Base-by-base conservation (phyloP, 2,797 vertebrate genomes). In the Centroberyx gerrardi region DNA sequence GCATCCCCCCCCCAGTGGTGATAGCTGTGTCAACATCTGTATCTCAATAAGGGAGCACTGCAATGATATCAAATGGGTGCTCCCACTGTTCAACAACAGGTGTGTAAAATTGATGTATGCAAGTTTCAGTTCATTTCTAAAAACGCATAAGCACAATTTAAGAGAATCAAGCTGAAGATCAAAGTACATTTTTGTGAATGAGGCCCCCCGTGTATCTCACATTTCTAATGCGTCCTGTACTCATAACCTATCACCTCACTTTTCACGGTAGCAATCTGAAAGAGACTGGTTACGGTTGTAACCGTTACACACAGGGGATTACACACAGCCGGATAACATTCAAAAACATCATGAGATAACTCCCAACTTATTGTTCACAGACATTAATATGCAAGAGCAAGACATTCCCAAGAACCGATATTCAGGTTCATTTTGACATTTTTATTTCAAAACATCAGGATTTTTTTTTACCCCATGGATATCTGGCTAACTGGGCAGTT, bases 101-200 rank as follows among this genome's bases (percentile, higher is more conserved):
- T 31, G 66, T 44, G 3, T 68, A 72, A 68, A 76, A 76, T 7
- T 48, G 46, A n/a, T 48, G 15, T 15, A 8, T 48, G 14, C 17
- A 82, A 74, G 6, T 0, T 68, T 2, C 46, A 36, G 27, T 31
- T 7, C 22, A 31, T 56, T 56, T 42, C 15, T 66, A 62, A 71
- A 82, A 63, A 59, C 5, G 14, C 46, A 36, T 8, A 31, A 12
- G 18, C 46, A 53, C 53, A 55, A n/a, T 22, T 53, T 53, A 9
- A 27, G 27, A 53, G 40, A 42, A 10, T 31, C 18, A 63, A 67
- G 29, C 29, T 28, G 5, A 18, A 27, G 27, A 42, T 56, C 28
- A 3, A 44, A 67, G 31, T 40, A 4, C 6, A 38, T 49, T 64
- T 60, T 52, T 17, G 53, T 13, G 28, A 28, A 10, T 68, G 40